Evolutionary conservation across 1,140 invertebrate genomes (phyloP).

Genomic region (Physella acuta): DNA sequence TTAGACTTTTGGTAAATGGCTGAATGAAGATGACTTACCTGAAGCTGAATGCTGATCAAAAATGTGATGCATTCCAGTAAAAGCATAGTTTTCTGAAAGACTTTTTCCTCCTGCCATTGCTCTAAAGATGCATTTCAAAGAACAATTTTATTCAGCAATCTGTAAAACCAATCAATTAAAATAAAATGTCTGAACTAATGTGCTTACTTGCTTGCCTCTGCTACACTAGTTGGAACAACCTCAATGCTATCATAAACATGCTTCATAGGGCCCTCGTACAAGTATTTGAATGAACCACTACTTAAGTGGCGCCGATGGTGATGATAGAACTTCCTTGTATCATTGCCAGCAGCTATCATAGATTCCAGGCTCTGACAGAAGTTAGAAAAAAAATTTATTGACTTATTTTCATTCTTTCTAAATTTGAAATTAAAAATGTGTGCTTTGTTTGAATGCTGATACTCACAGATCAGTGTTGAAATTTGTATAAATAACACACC

Average conservation of each 20-base stretch:
- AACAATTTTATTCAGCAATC: conserved; percentile 13
- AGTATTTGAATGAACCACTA: conserved; percentile 46
- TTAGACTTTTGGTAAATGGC: too few relatives aligned
- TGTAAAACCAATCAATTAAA: background rate
- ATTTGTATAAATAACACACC: too few relatives aligned
- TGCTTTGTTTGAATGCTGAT: too few relatives aligned
- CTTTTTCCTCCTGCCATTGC: conserved; percentile 65
- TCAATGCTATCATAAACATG: conserved; percentile 52
- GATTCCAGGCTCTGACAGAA: conserved; percentile 53
- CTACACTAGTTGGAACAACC: conserved; percentile 58
- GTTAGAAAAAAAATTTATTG: too few relatives aligned
- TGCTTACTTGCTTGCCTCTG: conserved; percentile 63
- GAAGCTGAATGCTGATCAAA: conserved; percentile 78
- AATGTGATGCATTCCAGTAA: conserved; percentile 82
- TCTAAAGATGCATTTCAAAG: conserved; percentile 37
- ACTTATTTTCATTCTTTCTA: too few relatives aligned
- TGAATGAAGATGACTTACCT: too few relatives aligned
- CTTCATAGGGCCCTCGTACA: conserved; percentile 54
- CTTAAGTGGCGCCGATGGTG: conserved; percentile 44
- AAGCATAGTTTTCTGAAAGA: conserved; percentile 80
- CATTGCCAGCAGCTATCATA: conserved; percentile 36
- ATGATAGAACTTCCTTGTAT: conserved; percentile 40
- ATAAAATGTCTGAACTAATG: background rate
- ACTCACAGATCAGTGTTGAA: too few relatives aligned
- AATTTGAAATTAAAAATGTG: too few relatives aligned